Base-by-base conservation (phyloP, 2,113 vertebrate genomes). In the Corydoras sp. region DNA sequence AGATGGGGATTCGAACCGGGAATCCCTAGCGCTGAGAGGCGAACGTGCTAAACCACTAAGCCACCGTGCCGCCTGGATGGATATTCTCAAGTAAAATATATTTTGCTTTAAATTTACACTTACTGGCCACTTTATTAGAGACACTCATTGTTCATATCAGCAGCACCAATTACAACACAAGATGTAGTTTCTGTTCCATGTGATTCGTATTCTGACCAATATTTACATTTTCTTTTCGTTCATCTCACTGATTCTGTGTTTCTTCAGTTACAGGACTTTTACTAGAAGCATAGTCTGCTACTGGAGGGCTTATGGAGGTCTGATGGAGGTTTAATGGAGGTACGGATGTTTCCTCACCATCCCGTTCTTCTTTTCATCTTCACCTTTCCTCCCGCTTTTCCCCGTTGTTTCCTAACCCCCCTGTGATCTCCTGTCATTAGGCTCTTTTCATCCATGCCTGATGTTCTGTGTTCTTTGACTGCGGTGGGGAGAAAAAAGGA, bases 261-360 rank as follows among this genome's bases (percentile, higher is more conserved):
- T 62, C 4, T 55, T 7, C 43, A 90, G 89, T 88, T 54, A 88
- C 86, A 5, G 86, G 88, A 35, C 77, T 89, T 65, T 79, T 91
- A 79, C 84, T 89, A 81, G 80, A 83, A 24, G 83, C 84, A 0
- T 91, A 78, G 75, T 66, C n/a, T 54, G 69, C 53, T 30, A 6
- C 9, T 62, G 58, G 35, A 58, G 29, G 3, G 24, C 49, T n/a
- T 24, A 18, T 15, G 6, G 74, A 69, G 79, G 86, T 85, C 35
- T 43, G 7, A 43, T 43, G 35, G 35, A 43, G 35, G 35, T 43
- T 43, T 43, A 43, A 67, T 79, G 81, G 13, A 7, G 51, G 64
- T 61, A 32, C 2, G 32, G n/a, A 58, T 29, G 32, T 68, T 58
- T 53, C 13, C 51, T 10, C 10, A 53, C 13, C 51, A 53, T 43